Percentiles rank a stretch among this genome's conserved stretches.
Evolutionary conservation across 1,140 invertebrate genomes (phyloP).

Genomic region (Teleopsis dalmanni): DNA sequence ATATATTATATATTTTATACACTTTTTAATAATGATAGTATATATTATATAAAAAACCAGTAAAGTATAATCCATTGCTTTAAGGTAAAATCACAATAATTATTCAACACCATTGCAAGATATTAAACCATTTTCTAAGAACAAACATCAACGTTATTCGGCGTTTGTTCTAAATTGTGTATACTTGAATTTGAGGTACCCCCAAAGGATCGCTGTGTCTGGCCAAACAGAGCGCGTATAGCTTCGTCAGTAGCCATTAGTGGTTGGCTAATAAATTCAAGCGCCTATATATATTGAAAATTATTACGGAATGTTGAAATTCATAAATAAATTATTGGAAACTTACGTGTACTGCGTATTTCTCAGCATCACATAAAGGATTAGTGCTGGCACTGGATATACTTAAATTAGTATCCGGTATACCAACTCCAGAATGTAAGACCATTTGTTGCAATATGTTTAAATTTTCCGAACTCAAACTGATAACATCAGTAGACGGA

Average conservation of each 20-base stretch:
- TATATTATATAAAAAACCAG: too few species aligned
- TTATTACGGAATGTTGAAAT: neutral
- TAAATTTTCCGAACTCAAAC: slow-evolving; percentile 39
- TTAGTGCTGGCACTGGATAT: slow-evolving; percentile 27
- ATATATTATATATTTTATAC: too few species aligned
- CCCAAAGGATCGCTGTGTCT: slow-evolving; percentile 29
- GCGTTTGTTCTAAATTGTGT: too few species aligned
- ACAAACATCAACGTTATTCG: too few species aligned
- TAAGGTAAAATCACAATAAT: too few species aligned
- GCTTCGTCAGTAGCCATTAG: slow-evolving; percentile 41
- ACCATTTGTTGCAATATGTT: slow-evolving; percentile 40
- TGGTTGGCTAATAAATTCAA: slow-evolving; percentile 38
- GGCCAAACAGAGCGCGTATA: slow-evolving; percentile 36
- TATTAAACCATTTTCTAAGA: too few species aligned
- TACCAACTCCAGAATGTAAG: slow-evolving; percentile 36
- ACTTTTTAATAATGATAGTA: too few species aligned
- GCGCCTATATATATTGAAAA: slow-evolving; percentile 24
- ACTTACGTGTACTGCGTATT: slow-evolving; percentile 39
- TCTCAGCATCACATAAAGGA: slow-evolving; percentile 40
- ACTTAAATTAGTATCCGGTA: slow-evolving; percentile 30
- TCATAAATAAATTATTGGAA: slow-evolving; percentile 2
- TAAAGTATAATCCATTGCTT: too few species aligned
- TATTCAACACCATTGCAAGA: too few species aligned
- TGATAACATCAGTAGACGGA: slow-evolving; percentile 45
- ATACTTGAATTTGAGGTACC: too few species aligned